phyloP scores from a whole-genome alignment of 2,888 invertebrate species.

The Agriopis leucophaearia region DNA sequence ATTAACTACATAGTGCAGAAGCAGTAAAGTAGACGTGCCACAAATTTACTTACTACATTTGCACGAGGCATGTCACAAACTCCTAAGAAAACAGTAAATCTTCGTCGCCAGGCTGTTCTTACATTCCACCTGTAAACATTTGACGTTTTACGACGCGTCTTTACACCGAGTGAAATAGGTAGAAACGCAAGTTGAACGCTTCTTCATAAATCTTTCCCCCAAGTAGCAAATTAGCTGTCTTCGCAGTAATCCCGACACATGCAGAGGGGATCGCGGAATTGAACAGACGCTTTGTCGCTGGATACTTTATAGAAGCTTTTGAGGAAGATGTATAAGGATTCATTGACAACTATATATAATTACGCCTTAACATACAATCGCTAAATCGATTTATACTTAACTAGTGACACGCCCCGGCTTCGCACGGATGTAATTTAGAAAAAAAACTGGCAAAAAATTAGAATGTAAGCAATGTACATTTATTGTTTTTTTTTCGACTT shows the following conservation, averaged over 20 bases:
- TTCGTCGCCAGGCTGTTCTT: conserved; percentile 12
- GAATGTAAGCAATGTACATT: too few species aligned
- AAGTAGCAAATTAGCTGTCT: conserved; percentile 57
- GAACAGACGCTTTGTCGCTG: conserved; percentile 42
- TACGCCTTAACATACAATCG: too few species aligned
- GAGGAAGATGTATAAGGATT: conserved; percentile 10
- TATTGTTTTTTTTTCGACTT: too few species aligned
- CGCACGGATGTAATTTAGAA: too few species aligned
- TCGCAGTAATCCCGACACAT: conserved; percentile 52
- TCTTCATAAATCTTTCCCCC: conserved; percentile 39
- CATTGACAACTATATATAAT: background rate
- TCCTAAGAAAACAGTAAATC: conserved; percentile 16
- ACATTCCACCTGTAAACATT: conserved; percentile 30
- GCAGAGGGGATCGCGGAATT: conserved; percentile 43
- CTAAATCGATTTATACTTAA: too few species aligned
- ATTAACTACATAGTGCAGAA: too few species aligned
- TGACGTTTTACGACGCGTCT: conserved; percentile 22
- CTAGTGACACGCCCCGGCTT: too few species aligned
- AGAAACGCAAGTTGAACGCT: conserved; percentile 23
- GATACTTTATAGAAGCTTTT: conserved; percentile 39
- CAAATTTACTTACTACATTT: background rate
- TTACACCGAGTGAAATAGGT: conserved; percentile 6
- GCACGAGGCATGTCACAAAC: conserved; percentile 9
- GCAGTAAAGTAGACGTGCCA: background rate
- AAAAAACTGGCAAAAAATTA: too few species aligned